These are phyloP conservation scores for Apis mellifera DNA, from an alignment of 1,140 invertebrate species.

Conservation along the genomic window DNA sequence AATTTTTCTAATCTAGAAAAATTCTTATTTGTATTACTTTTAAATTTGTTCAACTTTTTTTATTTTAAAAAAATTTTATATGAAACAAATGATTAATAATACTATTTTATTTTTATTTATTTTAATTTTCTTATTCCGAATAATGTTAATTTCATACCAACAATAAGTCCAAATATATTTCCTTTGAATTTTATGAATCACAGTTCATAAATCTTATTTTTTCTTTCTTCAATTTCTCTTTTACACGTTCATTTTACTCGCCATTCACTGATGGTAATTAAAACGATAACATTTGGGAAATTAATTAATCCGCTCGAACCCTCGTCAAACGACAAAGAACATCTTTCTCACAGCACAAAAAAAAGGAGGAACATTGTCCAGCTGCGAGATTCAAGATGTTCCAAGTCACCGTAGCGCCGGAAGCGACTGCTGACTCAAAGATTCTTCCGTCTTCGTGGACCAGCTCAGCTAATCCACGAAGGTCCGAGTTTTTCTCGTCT, in stretches of 20 bases:
- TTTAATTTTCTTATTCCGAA: too few species aligned
- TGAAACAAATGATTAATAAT: too few species aligned
- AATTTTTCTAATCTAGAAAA: too few species aligned
- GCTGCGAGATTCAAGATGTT: slow-evolving; percentile 11
- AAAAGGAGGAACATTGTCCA: neutral
- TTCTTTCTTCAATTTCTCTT: neutral
- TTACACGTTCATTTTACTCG: neutral
- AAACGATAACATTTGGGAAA: neutral
- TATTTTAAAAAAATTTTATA: too few species aligned
- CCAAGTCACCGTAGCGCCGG: slow-evolving; percentile 16
- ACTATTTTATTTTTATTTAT: too few species aligned
- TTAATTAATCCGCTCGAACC: neutral
- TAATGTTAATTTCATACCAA: too few species aligned
- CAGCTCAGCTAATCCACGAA: slow-evolving; percentile 45
- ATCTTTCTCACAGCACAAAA: neutral
- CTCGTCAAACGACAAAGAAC: neutral
- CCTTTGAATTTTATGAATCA: neutral
- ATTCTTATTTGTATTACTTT: too few species aligned
- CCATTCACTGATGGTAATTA: neutral
- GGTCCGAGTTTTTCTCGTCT: slow-evolving; percentile 33
- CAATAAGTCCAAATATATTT: too few species aligned
- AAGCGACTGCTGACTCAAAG: slow-evolving; percentile 43
- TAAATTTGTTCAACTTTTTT: too few species aligned
- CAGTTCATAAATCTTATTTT: neutral
- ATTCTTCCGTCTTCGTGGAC: slow-evolving; percentile 30